Base-by-base conservation (phyloP, 2,888 invertebrate species). In the Apomyelois bistriatella region DNA sequence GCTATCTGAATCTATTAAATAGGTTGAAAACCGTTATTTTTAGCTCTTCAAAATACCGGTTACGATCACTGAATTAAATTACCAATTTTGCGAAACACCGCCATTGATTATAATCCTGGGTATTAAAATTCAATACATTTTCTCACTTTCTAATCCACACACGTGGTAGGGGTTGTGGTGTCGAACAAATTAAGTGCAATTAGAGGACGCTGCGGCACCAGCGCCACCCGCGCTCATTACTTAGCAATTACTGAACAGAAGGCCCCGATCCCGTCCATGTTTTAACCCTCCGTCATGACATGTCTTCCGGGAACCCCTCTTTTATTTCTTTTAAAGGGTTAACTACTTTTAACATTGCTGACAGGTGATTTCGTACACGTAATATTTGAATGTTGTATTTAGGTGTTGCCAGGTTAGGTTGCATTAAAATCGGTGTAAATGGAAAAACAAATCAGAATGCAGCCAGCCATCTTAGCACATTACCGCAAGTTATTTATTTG, bases 121-220 rank as follows among this genome's bases (percentile, higher is more conserved):
- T n/a, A n/a, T n/a, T n/a, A n/a, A n/a, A n/a, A n/a, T n/a, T n/a
- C n/a, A n/a, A 22, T 22, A 22, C 2, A 22, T 38, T 1, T 37
- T 37, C 12, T 15, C 35, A 47, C 5, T 36, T 47, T 2, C n/a
- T n/a, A n/a, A n/a, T n/a, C n/a, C n/a, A 5, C 22, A 22, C 17
- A 10, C 8, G 7, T 46, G 15, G 46, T 46, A 46, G 32, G 16
- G 41, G 30, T 30, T 38, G 36, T 36, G 37, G 46, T 46, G 46
- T 46, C 46, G 32, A 16, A 13, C 46, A 46, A 46, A 46, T 46
- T 46, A 46, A 46, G 46, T 46, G 15, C 46, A 46, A 46, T 46
- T 46, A 46, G 10, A n/a, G 43, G 13, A 10, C 30, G 13, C 30
- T 9, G 46, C 46, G 30, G 30, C 30, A 7, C 13, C 15, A 30